Conservation (phyloP, 2,797 vertebrate genomes). For the Cirrhinus mrigala region DNA sequence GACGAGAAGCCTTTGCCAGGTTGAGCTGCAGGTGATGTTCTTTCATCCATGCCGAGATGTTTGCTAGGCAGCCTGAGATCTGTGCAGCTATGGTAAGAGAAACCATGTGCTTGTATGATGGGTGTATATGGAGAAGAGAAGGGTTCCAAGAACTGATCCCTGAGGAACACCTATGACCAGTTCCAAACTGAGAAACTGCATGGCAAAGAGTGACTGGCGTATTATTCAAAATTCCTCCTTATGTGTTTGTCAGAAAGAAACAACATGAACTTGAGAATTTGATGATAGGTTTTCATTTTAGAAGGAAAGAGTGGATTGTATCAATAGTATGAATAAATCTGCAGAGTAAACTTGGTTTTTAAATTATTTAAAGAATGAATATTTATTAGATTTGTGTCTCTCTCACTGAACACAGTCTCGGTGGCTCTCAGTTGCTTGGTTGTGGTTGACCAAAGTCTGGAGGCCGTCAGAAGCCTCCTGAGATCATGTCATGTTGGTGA, state of each 20-base stretch:
- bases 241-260: neutral
- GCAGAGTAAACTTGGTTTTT: neutral
- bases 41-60: too few relatives aligned
- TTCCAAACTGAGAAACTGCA: neutral
- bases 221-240: neutral
- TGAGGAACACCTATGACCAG: too few relatives aligned
- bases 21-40: too few relatives aligned
- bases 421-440: neutral
- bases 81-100: too few relatives aligned
- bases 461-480: slow-evolving; percentile 8
- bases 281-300: neutral
- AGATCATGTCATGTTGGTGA: slow-evolving; percentile 47
- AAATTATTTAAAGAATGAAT: neutral
- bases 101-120: too few relatives aligned
- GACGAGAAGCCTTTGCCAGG: too few relatives aligned
- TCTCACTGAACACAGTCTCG: slow-evolving; percentile 34
- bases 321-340: slow-evolving; percentile 25
- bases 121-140: too few relatives aligned
- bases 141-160: too few relatives aligned
- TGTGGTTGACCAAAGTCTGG: slow-evolving; percentile 13
- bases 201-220: neutral
- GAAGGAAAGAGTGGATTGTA: neutral
- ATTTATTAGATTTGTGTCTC: neutral
- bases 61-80: too few relatives aligned
- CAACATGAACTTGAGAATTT: neutral